Base-by-base conservation (phyloP, 2,888 invertebrate species). In the Cerceris ruficornis region DNA sequence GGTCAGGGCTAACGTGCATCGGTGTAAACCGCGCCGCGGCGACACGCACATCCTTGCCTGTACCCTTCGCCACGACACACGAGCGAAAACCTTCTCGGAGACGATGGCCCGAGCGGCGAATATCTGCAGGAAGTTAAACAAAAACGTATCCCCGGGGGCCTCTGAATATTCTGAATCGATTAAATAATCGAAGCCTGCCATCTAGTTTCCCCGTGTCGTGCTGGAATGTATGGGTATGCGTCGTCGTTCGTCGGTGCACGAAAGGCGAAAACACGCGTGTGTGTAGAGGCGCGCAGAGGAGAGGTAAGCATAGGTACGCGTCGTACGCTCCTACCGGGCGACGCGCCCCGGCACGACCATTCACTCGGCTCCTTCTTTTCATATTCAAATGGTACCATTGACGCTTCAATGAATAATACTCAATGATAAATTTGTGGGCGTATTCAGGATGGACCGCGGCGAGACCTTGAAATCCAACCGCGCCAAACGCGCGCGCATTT, bases 381-480 rank as follows among this genome's bases (percentile, higher is more conserved):
- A 92, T 92, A 92, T 92, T 92, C 91, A 92, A 92, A 92, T 92
- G 87, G 86, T 85, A 88, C 90, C 91, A 92, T 92, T 92, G 92
- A 91, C 91, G 91, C 90, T 91, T 89, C 91, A 92, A 92, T 92
- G 92, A 92, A 92, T 92, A 92, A 92, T 92, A 90, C 90, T 92
- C 92, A 88, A 92, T 92, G 91, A 92, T 92, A 91, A 92, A 92
- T 92, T 92, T 91, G 91, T 91, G 89, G 92, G 92, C 91, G 92
- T 91, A 91, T 91, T 91, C 92, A 90, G 89, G 90, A 90, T 90
- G 89, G 88, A 90, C 89, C 88, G 84, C 84, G 82, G 83, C 80
- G 81, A 83, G 88, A 90, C 90, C 89, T 90, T 90, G 90, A 89
- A 89, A 90, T 89, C 86, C 85, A 89, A 88, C 87, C 87, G 82